Evolutionary conservation across 2,797 vertebrate species (phyloP).

Genomic region (Chloroceryle inda): DNA sequence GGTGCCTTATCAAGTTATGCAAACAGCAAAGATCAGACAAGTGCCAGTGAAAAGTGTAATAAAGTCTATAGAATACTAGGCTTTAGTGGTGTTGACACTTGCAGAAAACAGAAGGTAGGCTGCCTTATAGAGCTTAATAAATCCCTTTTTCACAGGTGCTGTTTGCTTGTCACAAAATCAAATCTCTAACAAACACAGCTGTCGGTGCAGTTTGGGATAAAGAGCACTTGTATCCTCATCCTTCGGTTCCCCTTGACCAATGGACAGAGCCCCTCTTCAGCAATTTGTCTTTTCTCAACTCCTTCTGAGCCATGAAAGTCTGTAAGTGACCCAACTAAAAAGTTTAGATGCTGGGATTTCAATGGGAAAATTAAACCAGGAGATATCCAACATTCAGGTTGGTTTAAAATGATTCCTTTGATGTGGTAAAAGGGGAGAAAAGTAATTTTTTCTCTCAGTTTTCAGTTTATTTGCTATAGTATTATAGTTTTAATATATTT

Average conservation of each 20-base stretch:
- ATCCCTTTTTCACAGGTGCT: not conserved
- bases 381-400: not conserved
- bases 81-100: not conserved
- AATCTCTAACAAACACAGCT: not conserved
- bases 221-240: not conserved
- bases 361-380: not conserved
- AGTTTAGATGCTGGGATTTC: not conserved
- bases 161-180: conserved; percentile 23
- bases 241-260: not conserved
- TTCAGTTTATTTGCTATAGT: not conserved
- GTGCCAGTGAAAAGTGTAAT: not conserved
- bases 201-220: not conserved
- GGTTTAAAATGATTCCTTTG: not conserved
- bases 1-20: conserved; percentile 1
- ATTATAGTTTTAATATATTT: not conserved
- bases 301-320: not conserved
- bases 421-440: not conserved
- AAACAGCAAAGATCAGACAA: conserved; percentile 14
- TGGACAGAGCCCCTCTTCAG: not conserved
- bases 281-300: not conserved
- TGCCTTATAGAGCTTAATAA: not conserved
- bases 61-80: not conserved
- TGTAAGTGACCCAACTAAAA: not conserved
- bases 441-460: not conserved
- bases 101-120: conserved; percentile 1